phyloP scores from a whole-genome alignment of 2,888 invertebrate species.

The Ochropacha duplaris region DNA sequence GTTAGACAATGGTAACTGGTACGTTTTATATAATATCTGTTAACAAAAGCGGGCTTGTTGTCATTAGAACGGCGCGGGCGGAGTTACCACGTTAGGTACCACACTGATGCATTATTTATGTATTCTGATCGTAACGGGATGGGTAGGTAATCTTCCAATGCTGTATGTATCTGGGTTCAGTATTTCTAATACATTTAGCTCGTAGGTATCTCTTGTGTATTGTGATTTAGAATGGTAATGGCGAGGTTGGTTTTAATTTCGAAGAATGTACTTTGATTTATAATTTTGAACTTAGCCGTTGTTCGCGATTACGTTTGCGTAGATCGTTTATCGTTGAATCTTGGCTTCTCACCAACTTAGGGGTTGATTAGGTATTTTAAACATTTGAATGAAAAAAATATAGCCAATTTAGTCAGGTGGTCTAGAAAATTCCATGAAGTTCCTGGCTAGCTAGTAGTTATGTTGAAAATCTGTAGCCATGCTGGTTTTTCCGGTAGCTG shows the following conservation, averaged over 20 bases:
- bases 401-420: too few species aligned
- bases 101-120: constrained; percentile 53
- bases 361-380: too few species aligned
- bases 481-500: too few species aligned
- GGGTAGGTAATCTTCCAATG: constrained; percentile 34
- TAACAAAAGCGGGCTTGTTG: constrained; percentile 54
- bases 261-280: background rate
- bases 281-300: too few species aligned
- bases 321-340: too few species aligned
- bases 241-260: background rate
- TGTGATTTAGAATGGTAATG: constrained; percentile 9
- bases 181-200: constrained; percentile 6
- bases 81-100: constrained; percentile 30
- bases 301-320: too few species aligned
- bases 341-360: too few species aligned
- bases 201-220: constrained; percentile 37
- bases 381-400: too few species aligned
- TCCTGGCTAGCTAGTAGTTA: too few species aligned
- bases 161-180: constrained; percentile 21
- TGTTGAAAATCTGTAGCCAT: too few species aligned
- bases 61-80: constrained; percentile 49
- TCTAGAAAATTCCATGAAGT: too few species aligned
- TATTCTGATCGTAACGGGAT: constrained; percentile 56
- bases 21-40: constrained; percentile 55
- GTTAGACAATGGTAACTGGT: constrained; percentile 32